These are phyloP conservation scores for Agrotis puta DNA, from an alignment of 2,888 invertebrate genomes.

Conservation along the genomic window DNA sequence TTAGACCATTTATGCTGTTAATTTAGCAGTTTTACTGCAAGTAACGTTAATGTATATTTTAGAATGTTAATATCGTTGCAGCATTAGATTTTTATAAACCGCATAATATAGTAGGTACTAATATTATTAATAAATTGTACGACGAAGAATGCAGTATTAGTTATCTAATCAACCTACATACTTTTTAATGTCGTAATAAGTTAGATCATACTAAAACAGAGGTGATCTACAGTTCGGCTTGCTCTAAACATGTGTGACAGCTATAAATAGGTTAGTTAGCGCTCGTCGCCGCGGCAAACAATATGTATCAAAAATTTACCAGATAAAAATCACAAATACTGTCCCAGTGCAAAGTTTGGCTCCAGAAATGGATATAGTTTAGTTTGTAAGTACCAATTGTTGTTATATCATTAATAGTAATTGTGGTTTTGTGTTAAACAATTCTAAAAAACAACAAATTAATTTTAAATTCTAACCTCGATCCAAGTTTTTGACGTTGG, in stretches of 20 bases:
- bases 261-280: conserved; percentile 83
- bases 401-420: not conserved
- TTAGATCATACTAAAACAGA: conserved; percentile 44
- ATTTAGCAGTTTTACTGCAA: no score
- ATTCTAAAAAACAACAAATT: conserved; percentile 18
- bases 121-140: conserved; percentile 20
- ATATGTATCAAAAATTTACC: conserved; percentile 57
- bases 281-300: conserved; percentile 53
- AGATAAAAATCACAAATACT: conserved; percentile 66
- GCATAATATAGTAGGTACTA: conserved; percentile 2
- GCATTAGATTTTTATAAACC: not conserved
- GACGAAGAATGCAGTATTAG: conserved; percentile 20
- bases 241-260: conserved; percentile 73
- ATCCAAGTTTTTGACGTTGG: conserved; percentile 32
- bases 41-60: not conserved
- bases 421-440: not conserved
- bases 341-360: conserved; percentile 44
- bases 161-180: conserved; percentile 45
- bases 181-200: conserved; percentile 37
- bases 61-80: conserved; percentile 2
- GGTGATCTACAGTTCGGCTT: conserved; percentile 53
- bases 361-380: conserved; percentile 58
- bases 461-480: conserved; percentile 46
- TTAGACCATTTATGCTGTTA: no score
- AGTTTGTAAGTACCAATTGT: conserved; percentile 53